phyloP scores from a whole-genome alignment of 2,888 invertebrate species.

The Acleris cristana region DNA sequence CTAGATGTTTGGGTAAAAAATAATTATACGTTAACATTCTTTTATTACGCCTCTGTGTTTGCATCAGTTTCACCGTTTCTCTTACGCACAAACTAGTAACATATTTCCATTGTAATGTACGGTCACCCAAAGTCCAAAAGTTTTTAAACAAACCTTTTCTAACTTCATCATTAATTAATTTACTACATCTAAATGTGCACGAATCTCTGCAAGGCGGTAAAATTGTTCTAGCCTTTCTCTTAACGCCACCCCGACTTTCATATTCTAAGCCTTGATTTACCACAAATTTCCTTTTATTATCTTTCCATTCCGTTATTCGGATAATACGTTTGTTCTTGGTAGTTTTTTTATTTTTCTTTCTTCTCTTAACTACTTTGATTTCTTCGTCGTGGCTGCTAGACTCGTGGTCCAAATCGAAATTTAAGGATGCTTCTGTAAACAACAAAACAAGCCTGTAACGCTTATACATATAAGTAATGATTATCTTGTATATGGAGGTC shows the following conservation, averaged over 20 bases:
- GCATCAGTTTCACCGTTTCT: background rate
- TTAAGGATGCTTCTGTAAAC: background rate
- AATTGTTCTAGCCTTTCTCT: no score
- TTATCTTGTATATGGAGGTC: no score
- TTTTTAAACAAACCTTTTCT: no score
- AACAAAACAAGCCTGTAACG: no score
- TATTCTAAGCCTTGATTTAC: background rate
- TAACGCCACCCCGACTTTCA: no score
- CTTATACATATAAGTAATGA: no score
- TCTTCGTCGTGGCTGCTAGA: background rate
- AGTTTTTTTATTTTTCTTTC: background rate
- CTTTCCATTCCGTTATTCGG: background rate
- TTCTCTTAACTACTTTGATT: background rate
- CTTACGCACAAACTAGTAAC: background rate
- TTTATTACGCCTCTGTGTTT: background rate
- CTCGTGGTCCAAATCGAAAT: background rate
- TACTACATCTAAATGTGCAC: no score
- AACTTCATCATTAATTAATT: no score
- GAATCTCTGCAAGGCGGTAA: no score
- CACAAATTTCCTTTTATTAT: background rate
- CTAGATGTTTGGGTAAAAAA: background rate
- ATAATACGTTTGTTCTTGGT: no score
- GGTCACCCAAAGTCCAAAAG: no score
- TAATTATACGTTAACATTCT: background rate
- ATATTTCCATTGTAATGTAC: no score